Evolutionary conservation across 2,113 vertebrate species (phyloP).

Genomic region (Gambusia holbrooki): DNA sequence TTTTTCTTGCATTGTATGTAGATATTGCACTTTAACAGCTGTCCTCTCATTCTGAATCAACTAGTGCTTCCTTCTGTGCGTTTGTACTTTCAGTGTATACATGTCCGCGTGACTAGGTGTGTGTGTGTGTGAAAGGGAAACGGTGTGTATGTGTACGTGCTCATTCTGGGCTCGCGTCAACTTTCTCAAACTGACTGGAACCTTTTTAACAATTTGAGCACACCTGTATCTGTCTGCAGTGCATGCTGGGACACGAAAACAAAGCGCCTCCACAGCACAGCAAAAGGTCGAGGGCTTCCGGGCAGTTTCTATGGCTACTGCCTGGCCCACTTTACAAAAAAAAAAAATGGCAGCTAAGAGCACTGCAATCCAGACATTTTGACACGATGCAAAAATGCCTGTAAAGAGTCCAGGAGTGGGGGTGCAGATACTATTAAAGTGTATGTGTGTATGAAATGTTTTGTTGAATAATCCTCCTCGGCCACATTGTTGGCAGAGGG

Average conservation of each 20-base stretch:
- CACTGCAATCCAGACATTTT: constrained; percentile 66
- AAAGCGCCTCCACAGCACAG: constrained; percentile 64
- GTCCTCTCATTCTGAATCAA: constrained; percentile 76
- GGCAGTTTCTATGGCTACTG: constrained; percentile 43
- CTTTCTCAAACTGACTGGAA: constrained; percentile 33
- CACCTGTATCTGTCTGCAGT: constrained; percentile 67
- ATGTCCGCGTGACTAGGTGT: constrained; percentile 26
- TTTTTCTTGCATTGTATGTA: constrained; percentile 67
- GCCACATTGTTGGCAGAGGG: constrained; percentile 46
- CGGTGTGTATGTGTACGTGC: constrained; percentile 26
- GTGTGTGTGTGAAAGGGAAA: constrained; percentile 6
- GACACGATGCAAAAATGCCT: constrained; percentile 68
- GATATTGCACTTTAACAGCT: constrained; percentile 82
- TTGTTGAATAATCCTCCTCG: constrained; percentile 48
- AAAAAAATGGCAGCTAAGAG: constrained; percentile 76
- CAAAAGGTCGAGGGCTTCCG: constrained; percentile 48
- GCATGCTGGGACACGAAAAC: constrained; percentile 74
- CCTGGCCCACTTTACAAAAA: constrained; percentile 61
- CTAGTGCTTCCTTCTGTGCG: constrained; percentile 80
- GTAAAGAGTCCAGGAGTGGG: constrained; percentile 34
- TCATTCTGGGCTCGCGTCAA: constrained; percentile 21
- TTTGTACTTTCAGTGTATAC: constrained; percentile 63
- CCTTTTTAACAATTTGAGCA: constrained; percentile 63
- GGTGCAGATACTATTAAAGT: constrained; percentile 45
- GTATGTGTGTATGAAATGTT: constrained; percentile 9